A percentile compares a stretch with the other conserved stretches of the same genome.
These are phyloP conservation scores for Hirundichthys speculiger DNA, from an alignment of 2,113 vertebrate genomes.

Conservation along the genomic window DNA sequence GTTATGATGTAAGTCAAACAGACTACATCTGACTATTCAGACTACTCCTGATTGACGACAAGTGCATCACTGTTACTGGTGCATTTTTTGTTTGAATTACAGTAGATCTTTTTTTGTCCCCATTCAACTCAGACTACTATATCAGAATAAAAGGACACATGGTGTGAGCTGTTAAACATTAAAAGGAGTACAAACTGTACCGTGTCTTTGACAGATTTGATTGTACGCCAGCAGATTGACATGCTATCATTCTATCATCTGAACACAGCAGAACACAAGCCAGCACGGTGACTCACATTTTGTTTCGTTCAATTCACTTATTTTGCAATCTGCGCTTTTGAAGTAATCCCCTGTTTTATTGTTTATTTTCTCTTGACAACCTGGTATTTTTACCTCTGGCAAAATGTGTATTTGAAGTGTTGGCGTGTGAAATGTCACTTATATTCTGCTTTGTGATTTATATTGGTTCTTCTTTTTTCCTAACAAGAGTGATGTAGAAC, in stretches of 20 bases:
- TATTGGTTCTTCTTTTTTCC: too few species aligned
- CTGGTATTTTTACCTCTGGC: not conserved
- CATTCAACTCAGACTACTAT: too few species aligned
- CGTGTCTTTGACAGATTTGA: constrained; percentile 8
- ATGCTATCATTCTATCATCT: constrained; percentile 19
- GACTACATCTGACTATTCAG: too few species aligned
- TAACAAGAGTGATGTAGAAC: too few species aligned
- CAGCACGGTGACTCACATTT: constrained; percentile 27
- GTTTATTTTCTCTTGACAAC: not conserved
- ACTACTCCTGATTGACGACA: too few species aligned
- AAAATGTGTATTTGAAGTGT: not conserved
- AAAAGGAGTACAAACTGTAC: not conserved
- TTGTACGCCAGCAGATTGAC: constrained; percentile 34
- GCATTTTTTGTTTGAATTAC: too few species aligned
- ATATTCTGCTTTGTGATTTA: not conserved
- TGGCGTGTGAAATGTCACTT: not conserved
- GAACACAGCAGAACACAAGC: constrained; percentile 16
- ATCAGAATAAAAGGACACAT: too few species aligned
- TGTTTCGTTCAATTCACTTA: constrained; percentile 17
- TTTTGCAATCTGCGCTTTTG: constrained; percentile 35
- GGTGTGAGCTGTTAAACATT: not conserved
- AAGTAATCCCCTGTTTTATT: not conserved
- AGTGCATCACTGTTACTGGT: too few species aligned
- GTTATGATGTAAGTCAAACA: too few species aligned
- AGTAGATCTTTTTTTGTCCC: too few species aligned